phyloP scores from a whole-genome alignment of 2,888 invertebrate species.

The Troilus luridus region DNA sequence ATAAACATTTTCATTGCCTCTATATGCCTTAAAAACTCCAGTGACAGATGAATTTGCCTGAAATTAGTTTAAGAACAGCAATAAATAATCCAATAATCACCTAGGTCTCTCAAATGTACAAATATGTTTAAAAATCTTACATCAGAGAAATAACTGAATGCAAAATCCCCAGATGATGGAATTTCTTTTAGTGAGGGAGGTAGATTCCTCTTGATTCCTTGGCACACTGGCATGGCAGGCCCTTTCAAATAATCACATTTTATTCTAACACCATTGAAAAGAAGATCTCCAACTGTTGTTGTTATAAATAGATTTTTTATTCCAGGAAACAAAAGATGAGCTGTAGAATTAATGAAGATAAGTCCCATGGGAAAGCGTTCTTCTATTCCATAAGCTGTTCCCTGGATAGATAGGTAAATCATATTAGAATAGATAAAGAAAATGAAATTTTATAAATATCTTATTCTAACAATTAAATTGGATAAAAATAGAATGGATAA shows the following conservation, averaged over 20 bases:
- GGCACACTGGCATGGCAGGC: slow-evolving; percentile 67
- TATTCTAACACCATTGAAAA: slow-evolving; percentile 74
- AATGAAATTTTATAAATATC: neutral
- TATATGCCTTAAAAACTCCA: slow-evolving; percentile 74
- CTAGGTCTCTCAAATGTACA: neutral
- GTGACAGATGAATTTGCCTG: slow-evolving; percentile 21
- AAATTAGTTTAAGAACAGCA: slow-evolving; percentile 23
- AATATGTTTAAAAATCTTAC: slow-evolving; percentile 52
- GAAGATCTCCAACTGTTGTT: slow-evolving; percentile 72
- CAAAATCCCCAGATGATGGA: slow-evolving; percentile 56
- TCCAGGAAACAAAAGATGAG: slow-evolving; percentile 72
- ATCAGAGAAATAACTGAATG: slow-evolving; percentile 61
- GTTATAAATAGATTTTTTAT: slow-evolving; percentile 70
- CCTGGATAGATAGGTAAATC: slow-evolving; percentile 67
- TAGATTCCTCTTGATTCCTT: slow-evolving; percentile 67
- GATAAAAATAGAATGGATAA: neutral
- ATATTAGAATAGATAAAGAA: neutral
- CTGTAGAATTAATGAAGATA: slow-evolving; percentile 71
- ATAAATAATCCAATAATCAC: neutral
- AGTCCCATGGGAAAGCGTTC: slow-evolving; percentile 71
- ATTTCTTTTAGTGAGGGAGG: slow-evolving; percentile 69
- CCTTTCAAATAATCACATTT: slow-evolving; percentile 71
- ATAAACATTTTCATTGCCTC: slow-evolving; percentile 72
- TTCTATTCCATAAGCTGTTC: slow-evolving; percentile 70
- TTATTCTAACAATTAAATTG: neutral